These are phyloP conservation scores for Gallinago media DNA, from an alignment of 2,113 vertebrate genomes.

Conservation along the genomic window DNA sequence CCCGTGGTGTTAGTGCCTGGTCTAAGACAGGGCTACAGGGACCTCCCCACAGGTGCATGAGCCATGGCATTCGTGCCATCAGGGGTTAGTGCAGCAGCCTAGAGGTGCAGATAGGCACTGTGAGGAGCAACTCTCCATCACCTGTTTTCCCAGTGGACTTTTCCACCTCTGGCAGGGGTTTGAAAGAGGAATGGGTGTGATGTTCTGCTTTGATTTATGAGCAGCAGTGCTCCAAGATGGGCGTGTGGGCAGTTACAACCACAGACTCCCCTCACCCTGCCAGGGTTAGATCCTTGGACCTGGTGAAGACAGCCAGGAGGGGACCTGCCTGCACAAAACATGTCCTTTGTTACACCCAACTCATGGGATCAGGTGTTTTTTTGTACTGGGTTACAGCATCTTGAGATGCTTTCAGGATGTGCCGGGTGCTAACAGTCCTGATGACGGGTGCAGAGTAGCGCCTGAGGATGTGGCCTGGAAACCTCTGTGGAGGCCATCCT, in stretches of 20 bases:
- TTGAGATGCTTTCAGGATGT: not conserved
- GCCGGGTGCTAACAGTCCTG: not conserved
- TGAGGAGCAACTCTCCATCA: not conserved
- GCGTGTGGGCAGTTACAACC: too few species aligned
- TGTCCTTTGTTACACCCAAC: accelerated
- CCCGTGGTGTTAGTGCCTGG: too few species aligned
- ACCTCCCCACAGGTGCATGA: too few species aligned
- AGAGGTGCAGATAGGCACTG: not conserved
- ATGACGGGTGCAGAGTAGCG: too few species aligned
- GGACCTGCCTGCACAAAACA: not conserved
- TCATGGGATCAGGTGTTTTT: not conserved
- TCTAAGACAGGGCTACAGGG: too few species aligned
- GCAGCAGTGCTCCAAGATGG: not conserved
- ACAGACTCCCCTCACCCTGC: not conserved
- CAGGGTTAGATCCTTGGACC: not conserved
- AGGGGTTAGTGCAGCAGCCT: not conserved
- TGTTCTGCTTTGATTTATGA: not conserved
- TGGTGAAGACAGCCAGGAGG: not conserved
- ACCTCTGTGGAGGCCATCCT: not conserved
- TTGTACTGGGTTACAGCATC: not conserved
- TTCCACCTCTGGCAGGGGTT: not conserved
- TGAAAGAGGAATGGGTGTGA: not conserved
- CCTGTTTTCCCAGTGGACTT: not conserved
- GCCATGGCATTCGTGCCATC: too few species aligned
- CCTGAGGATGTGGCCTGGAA: not conserved